phyloP scores from a whole-genome alignment of 1,140 invertebrate genomes.

The Chironomus tepperi region DNA sequence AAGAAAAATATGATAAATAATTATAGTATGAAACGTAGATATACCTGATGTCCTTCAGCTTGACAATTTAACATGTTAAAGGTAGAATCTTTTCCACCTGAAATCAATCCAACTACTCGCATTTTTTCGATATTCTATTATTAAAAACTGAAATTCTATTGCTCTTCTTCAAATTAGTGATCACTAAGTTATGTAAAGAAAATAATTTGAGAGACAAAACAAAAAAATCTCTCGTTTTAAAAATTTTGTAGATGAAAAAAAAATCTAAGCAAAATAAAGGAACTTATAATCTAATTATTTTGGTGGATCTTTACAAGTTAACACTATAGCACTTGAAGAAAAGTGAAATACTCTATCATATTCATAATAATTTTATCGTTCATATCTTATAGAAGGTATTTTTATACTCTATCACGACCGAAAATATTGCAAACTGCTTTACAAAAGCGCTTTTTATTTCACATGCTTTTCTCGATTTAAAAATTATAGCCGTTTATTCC shows the following conservation, averaged over 20 bases:
- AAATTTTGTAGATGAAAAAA: neutral
- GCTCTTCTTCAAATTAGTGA: neutral
- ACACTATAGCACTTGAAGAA: neutral
- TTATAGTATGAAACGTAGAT: neutral
- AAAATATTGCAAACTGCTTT: no score
- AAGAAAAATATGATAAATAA: neutral
- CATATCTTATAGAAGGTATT: neutral
- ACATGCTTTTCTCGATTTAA: no score
- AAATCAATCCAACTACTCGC: conserved; percentile 83
- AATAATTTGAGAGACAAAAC: neutral
- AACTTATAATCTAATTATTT: neutral
- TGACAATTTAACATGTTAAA: conserved; percentile 98
- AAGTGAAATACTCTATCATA: neutral
- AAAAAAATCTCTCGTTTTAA: neutral
- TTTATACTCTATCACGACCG: no score
- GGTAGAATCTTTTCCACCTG: conserved; percentile 98
- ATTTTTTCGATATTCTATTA: conserved; percentile 44
- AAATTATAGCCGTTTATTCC: no score
- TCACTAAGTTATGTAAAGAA: neutral
- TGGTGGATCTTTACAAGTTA: neutral
- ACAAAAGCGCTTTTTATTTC: no score
- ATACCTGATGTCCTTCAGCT: conserved; percentile 76
- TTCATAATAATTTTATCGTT: neutral
- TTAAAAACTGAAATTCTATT: conserved; percentile 14
- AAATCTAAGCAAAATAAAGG: neutral